A percentile compares a stretch with the other conserved stretches of the same genome.
Evolutionary conservation across 2,113 vertebrate genomes (phyloP).

Genomic region (Noturus placidus): DNA sequence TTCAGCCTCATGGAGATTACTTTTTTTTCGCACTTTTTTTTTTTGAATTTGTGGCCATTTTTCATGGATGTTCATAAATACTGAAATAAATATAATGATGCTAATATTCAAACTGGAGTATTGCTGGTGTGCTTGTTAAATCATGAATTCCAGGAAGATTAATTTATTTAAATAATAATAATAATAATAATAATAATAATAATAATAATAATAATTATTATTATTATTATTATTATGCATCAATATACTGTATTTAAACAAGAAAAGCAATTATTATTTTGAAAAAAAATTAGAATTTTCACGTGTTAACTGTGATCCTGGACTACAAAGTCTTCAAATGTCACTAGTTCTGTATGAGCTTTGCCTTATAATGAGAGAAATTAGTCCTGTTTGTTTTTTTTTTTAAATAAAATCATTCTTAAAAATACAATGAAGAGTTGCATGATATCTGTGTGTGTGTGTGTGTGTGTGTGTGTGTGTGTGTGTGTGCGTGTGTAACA

Average conservation of each 20-base stretch:
- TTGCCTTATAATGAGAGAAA: conserved; percentile 85
- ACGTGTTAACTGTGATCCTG: conserved; percentile 84
- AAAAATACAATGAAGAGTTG: conserved; percentile 69
- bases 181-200: too few species aligned
- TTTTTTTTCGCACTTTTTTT: conserved; percentile 31
- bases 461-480: conserved; percentile 11
- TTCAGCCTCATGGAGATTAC: not conserved
- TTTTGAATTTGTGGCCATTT: conserved; percentile 77
- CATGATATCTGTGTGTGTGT: not conserved
- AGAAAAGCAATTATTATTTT: conserved; percentile 52
- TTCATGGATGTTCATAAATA: conserved; percentile 73
- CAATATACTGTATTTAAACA: conserved; percentile 48
- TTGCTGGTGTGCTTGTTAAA: conserved; percentile 74
- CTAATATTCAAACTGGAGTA: conserved; percentile 59
- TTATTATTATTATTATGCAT: too few species aligned
- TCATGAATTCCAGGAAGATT: conserved; percentile 52
- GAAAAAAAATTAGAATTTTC: conserved; percentile 79
- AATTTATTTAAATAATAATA: conserved; percentile 52
- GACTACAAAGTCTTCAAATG: conserved; percentile 77
- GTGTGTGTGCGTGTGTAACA: conserved; percentile 10
- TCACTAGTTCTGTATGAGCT: conserved; percentile 84
- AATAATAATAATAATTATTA: too few species aligned
- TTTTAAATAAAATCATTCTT: conserved; percentile 94
- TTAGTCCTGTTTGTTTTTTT: conserved; percentile 91
- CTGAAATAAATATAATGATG: conserved; percentile 50